phyloP scores from a whole-genome alignment of 2,797 vertebrate species.

The Enteromius trimaculatus region DNA sequence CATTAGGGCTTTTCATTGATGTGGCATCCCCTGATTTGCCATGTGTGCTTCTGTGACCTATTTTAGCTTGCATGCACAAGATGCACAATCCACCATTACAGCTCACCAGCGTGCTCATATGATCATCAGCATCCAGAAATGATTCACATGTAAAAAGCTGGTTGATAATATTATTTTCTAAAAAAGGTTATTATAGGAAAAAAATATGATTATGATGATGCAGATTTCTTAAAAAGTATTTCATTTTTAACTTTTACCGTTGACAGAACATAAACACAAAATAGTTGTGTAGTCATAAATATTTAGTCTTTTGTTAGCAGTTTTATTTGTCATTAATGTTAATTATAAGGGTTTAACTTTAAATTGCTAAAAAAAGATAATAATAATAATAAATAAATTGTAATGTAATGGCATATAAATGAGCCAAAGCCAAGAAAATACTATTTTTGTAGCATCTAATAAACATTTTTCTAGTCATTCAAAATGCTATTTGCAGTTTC shows the following conservation, averaged over 20 bases:
- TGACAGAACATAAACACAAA: neutral
- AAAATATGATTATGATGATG: neutral
- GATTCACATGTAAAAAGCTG: neutral
- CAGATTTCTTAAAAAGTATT: neutral
- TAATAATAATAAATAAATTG: too few species aligned
- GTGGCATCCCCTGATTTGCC: constrained; percentile 13
- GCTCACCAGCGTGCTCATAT: neutral
- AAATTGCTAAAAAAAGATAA: neutral
- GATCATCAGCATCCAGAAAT: neutral
- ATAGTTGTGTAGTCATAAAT: neutral
- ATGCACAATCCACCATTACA: constrained; percentile 26
- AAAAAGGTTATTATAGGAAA: neutral
- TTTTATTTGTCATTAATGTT: neutral
- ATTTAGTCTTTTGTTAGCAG: neutral
- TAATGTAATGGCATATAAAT: neutral
- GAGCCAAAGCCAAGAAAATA: too few species aligned
- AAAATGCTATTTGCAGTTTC: too few species aligned
- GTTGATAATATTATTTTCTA: neutral
- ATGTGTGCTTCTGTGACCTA: constrained; percentile 36
- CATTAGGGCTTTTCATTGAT: constrained; percentile 30
- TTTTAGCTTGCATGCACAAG: constrained; percentile 30
- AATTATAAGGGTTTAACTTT: neutral
- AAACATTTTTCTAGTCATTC: too few species aligned
- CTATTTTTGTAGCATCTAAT: too few species aligned
- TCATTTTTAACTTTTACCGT: neutral